Conservation (phyloP, 2,797 vertebrate genomes). For the Peromyscus aztecus region DNA sequence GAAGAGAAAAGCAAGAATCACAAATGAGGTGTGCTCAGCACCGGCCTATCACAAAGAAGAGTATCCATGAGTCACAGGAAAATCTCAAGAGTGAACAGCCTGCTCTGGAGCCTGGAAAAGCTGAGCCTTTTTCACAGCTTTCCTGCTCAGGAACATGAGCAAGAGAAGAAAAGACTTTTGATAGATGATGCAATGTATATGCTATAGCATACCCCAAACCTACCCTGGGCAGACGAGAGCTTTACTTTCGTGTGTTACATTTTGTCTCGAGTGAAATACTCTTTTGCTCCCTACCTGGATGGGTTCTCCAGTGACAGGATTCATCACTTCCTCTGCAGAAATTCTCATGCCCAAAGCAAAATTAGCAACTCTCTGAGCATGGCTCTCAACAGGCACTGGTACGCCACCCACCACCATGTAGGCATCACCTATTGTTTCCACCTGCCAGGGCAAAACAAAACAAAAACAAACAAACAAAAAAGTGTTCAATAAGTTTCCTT, state of each 20-base stretch:
- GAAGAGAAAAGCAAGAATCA: neutral
- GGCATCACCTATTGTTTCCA: slow-evolving; percentile 90
- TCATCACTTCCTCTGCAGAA: slow-evolving; percentile 88
- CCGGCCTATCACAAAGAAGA: neutral
- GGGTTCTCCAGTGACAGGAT: slow-evolving; percentile 86
- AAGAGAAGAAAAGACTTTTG: neutral
- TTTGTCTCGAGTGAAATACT: slow-evolving; percentile 22
- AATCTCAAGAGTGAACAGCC: neutral
- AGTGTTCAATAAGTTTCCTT: neutral
- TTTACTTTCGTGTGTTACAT: neutral
- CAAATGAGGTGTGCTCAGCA: neutral
- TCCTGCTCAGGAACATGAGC: neutral
- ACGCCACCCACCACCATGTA: slow-evolving; percentile 90
- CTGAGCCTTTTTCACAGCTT: neutral
- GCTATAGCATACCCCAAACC: neutral
- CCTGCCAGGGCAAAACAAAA: slow-evolving; percentile 76
- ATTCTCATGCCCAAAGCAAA: slow-evolving; percentile 91
- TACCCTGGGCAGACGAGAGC: neutral
- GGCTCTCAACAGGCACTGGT: slow-evolving; percentile 85
- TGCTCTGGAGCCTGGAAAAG: slow-evolving; percentile 2
- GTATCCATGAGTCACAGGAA: neutral
- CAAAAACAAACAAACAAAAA: neutral
- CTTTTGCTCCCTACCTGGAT: slow-evolving; percentile 86
- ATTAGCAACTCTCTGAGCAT: slow-evolving; percentile 88
- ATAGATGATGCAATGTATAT: neutral